Base-by-base conservation (phyloP, 2,888 invertebrate species). In the Nysson spinosus region DNA sequence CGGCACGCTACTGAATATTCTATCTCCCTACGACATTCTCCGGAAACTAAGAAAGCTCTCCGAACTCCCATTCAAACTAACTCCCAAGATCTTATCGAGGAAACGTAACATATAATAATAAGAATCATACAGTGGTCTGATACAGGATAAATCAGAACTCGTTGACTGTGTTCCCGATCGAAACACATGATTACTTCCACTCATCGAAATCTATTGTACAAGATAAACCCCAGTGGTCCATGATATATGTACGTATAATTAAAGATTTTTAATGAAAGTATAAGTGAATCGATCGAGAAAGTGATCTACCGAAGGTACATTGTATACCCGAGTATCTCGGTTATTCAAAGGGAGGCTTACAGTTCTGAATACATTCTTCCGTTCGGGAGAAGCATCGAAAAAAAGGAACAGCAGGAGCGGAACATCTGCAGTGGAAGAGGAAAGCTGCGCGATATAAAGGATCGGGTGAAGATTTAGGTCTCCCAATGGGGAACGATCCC, bases 391-490 rank as follows among this genome's bases (percentile, higher is more conserved):
- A n/a, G n/a, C 51, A 24, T 34, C 19, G n/a, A 49, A 30, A 46
- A 55, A 58, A 65, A 65, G 39, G 34, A 50, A 40, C 7, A n/a
- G 19, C 30, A 30, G 30, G 19, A 19, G 17, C n/a, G 17, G n/a
- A 17, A 30, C 44, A 44, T 34, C 5, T 6, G 9, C 19, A n/a
- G 1, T 3, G 1, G 12, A 4, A 11, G 14, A 11, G 17, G 9
- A n/a, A 17, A 34, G 19, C 12, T 30, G 14, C 2, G 22, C 9
- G 22, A 6, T 3, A 11, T 17, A 37, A 11, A 32, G 42, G 46
- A 37, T 28, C 11, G 47, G 6, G 9, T 32, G 52, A 46, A 57
- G 63, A 60, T 68, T 68, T 68, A 50, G 60, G 58, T 52, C 35
- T 47, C 14, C 2, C 19, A 17, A 5, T 14, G 40, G 30, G 26